Conservation (phyloP, 2,113 vertebrate species). For the Actenoides lindsayi region DNA sequence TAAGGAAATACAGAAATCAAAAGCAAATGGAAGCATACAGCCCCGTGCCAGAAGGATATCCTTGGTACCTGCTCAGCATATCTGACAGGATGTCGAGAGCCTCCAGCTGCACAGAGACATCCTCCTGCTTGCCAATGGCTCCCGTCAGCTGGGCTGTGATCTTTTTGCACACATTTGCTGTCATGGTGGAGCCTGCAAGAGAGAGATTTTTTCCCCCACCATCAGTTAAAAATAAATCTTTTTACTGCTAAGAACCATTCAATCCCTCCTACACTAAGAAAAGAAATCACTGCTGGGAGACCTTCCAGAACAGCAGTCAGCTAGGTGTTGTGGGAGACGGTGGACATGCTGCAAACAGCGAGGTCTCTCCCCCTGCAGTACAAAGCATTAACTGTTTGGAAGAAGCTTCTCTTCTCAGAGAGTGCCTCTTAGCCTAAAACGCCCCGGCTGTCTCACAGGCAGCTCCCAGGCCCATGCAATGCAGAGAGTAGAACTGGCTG, state of each 20-base stretch:
- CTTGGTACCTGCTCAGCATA: conserved; percentile 90
- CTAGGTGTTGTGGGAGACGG: background rate
- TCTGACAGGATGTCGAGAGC: conserved; percentile 96
- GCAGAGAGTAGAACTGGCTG: background rate
- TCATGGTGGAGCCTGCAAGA: conserved; percentile 82
- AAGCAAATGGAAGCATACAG: background rate
- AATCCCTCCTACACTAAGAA: background rate
- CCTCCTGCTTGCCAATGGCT: conserved; percentile 91
- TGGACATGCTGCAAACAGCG: too few species aligned
- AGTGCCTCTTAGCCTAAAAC: background rate
- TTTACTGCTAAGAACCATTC: background rate
- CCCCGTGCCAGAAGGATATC: background rate
- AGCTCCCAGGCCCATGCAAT: background rate
- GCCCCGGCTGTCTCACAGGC: background rate
- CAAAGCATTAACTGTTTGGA: background rate
- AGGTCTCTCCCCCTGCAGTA: background rate
- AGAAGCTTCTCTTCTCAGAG: background rate
- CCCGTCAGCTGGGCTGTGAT: conserved; percentile 93
- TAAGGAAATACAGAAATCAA: background rate
- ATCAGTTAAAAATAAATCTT: background rate
- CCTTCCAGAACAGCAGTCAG: background rate
- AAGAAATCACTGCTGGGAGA: background rate
- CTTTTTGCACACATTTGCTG: conserved; percentile 89
- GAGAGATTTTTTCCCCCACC: background rate
- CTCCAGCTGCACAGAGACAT: conserved; percentile 91